phyloP scores from a whole-genome alignment of 2,888 invertebrate species.

The Trilocha varians region DNA sequence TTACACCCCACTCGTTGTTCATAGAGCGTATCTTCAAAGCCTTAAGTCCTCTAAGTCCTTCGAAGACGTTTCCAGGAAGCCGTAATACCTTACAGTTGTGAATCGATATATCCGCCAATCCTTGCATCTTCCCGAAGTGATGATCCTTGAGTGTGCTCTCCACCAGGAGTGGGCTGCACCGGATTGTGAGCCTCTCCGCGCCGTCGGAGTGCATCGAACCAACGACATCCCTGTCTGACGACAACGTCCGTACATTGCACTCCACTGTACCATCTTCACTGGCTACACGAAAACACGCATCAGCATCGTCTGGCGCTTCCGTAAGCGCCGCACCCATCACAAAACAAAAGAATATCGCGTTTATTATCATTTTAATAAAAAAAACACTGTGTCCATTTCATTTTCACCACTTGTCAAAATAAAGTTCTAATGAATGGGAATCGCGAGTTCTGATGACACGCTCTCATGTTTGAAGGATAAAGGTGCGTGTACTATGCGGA shows the following conservation, averaged over 20 bases:
- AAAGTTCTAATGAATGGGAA: conserved; percentile 45
- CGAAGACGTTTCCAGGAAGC: conserved; percentile 84
- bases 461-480: conserved; percentile 51
- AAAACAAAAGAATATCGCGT: conserved; percentile 68
- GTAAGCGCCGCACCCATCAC: conserved; percentile 70
- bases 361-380: conserved; percentile 66
- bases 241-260: conserved; percentile 81
- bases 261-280: conserved; percentile 52
- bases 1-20: conserved; percentile 84
- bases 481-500: conserved; percentile 37
- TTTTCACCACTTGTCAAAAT: conserved; percentile 58
- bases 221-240: conserved; percentile 78
- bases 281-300: conserved; percentile 60
- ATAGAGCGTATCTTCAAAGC: conserved; percentile 83
- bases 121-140: conserved; percentile 81
- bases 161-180: conserved; percentile 73
- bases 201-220: conserved; percentile 78
- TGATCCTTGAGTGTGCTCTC: conserved; percentile 85
- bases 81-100: conserved; percentile 85
- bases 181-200: conserved; percentile 81
- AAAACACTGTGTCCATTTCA: conserved; percentile 66
- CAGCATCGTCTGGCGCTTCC: conserved; percentile 63
- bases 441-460: conserved; percentile 33
- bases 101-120: conserved; percentile 83
- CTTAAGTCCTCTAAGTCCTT: conserved; percentile 85